Evolutionary conservation across 1,140 invertebrate genomes (phyloP), one percentile per base, ranked within the genome.

Genomic region (Sweltsa coloradensis): DNA sequence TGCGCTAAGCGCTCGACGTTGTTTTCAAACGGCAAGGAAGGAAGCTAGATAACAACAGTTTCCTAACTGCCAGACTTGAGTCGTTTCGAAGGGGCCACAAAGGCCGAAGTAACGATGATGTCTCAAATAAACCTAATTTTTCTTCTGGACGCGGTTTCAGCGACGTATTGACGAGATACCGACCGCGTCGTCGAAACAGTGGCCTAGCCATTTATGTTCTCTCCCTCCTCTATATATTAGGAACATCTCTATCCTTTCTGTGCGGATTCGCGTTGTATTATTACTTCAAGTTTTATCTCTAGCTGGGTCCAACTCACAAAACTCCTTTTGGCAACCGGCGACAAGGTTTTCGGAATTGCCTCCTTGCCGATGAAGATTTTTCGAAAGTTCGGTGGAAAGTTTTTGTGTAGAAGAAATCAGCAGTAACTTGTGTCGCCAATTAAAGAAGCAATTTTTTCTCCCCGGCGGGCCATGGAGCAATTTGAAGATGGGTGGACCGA

Each of bases 351-450:
- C 43, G 19, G 43, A 45, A 45, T 45, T 45, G 43, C 43, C 25
- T 45, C 27, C 22, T 37, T 22, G n/a, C 43, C 43, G 23, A 45
- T 45, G 43, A 45, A 45, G 43, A 45, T 45, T 45, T 45, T 45
- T 45, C 25, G n/a, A 45, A 45, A 45, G 43, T 45, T 45, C 43
- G 43, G 34, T 13, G 13, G 43, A 14, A 45, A 45, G 26, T 45
- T 34, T 18, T 45, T 2, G 11, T 27, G 16, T 34, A 16, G 43
- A 45, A 34, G 43, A 45, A 45, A 45, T 45, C 43, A 45, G 43
- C 43, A 45, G 43, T 45, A 45, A 45, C 25, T 45, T 45, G 43
- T 45, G 43, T 45, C 31, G 43, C 43, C 43, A 45, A 45, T 45
- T 45, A 45, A 45, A 45, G 43, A 34, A 31, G 43, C 27, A 45